These are phyloP conservation scores for Hirtodrosophila cameraria DNA, from an alignment of 2,888 invertebrate species.

Conservation along the genomic window DNA sequence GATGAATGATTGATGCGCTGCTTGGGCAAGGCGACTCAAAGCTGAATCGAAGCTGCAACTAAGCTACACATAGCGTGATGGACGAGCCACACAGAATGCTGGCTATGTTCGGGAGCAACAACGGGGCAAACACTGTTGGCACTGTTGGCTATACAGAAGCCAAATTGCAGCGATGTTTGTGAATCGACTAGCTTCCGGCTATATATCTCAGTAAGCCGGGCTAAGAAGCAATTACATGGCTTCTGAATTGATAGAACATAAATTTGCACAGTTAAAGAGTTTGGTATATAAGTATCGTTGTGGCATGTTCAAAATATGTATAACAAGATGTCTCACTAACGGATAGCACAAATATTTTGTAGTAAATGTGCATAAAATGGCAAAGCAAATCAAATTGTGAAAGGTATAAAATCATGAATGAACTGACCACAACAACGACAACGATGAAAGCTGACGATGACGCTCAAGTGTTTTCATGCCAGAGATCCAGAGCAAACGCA, in stretches of 20 bases:
- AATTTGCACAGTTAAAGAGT: conserved; percentile 25
- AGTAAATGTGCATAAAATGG: conserved; percentile 15
- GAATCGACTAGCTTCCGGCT: conserved; percentile 61
- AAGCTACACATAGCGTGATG: conserved; percentile 77
- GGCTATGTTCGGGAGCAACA: conserved; percentile 25
- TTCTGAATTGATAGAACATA: conserved; percentile 43
- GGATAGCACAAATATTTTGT: conserved; percentile 45
- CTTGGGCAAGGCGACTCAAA: conserved; percentile 71
- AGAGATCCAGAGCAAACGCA: conserved; percentile 76
- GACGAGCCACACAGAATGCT: conserved; percentile 64
- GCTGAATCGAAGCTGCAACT: conserved; percentile 74
- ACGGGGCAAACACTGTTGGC: conserved; percentile 61
- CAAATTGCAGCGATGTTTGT: conserved; percentile 76
- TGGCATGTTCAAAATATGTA: conserved; percentile 30
- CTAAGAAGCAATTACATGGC: conserved; percentile 64
- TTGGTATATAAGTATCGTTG: conserved; percentile 10
- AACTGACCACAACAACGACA: conserved; percentile 59
- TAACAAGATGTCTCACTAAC: conserved; percentile 65
- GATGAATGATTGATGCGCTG: conserved; percentile 77
- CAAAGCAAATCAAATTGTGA: conserved; percentile 56
- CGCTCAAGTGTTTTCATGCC: conserved; percentile 74
- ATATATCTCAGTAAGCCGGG: conserved; percentile 27
- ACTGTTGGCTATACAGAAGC: conserved; percentile 81
- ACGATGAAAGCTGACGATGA: conserved; percentile 70
- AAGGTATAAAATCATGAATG: conserved; percentile 75